Conservation (phyloP, 2,797 vertebrate genomes). For the Pipistrellus kuhlii region DNA sequence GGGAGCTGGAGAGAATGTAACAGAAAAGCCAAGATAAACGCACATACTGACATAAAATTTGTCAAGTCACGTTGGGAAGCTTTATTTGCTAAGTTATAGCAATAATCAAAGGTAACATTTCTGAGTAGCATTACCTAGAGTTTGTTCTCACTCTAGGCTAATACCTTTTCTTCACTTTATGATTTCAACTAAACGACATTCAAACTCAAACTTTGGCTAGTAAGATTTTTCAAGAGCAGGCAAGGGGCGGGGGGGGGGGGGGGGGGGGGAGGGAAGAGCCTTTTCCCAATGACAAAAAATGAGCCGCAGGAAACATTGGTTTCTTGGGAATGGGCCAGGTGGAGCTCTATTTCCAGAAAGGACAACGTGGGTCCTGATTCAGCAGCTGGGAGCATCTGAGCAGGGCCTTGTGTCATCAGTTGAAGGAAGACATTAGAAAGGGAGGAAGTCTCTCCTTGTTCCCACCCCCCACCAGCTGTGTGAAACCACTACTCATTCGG, state of each 20-base stretch:
- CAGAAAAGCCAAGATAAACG: slow-evolving; percentile 19
- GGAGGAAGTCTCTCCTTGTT: slow-evolving; percentile 45
- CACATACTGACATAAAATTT: not conserved
- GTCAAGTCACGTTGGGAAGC: slow-evolving; percentile 33
- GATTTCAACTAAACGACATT: slow-evolving; percentile 46
- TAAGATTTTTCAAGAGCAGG: not conserved
- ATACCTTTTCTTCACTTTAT: not conserved
- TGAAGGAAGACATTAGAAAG: slow-evolving; percentile 61
- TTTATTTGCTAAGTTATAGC: not conserved
- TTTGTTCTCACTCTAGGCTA: not conserved
- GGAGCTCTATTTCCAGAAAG: not conserved
- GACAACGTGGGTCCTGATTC: not conserved
- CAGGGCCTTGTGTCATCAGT: not conserved
- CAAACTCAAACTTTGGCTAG: slow-evolving; percentile 8
- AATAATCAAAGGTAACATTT: slow-evolving; percentile 47
- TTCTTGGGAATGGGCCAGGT: not conserved
- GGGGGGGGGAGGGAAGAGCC: no score
- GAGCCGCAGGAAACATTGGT: not conserved
- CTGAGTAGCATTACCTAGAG: not conserved
- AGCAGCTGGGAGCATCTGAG: not conserved
- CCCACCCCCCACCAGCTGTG: slow-evolving; percentile 31
- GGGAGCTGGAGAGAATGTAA: not conserved
- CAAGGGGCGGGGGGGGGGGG: accelerated
- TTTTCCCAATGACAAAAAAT: not conserved
- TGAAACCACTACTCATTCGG: not conserved